A percentile compares a stretch with the other conserved stretches of the same genome.
Evolutionary conservation across 2,888 invertebrate species (phyloP).

Genomic region (Alloplasta piceator): DNA sequence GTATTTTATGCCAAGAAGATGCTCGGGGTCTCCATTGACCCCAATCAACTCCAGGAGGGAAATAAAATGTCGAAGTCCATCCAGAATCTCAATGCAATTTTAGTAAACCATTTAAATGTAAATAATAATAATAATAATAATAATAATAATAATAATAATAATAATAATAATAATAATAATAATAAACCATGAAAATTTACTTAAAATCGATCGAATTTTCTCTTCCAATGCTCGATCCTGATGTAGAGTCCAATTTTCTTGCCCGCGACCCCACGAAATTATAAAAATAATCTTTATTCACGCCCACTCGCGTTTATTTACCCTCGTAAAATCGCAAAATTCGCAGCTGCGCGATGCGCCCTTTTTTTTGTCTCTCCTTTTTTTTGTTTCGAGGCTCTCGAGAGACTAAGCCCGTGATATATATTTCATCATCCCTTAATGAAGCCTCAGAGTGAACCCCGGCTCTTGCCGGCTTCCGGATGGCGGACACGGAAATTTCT

Average conservation of each 20-base stretch:
- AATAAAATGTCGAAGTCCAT: too few relatives aligned
- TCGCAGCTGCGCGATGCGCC: not conserved
- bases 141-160: too few relatives aligned
- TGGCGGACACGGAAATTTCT: constrained; percentile 51
- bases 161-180: too few relatives aligned
- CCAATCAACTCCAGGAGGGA: too few relatives aligned
- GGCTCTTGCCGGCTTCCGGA: constrained; percentile 25
- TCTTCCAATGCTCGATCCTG: too few relatives aligned
- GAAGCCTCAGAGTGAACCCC: constrained; percentile 52
- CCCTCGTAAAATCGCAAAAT: constrained; percentile 9
- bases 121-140: too few relatives aligned
- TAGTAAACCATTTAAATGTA: too few relatives aligned
- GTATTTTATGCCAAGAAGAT: too few relatives aligned
- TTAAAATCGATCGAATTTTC: not conserved
- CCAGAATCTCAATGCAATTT: too few relatives aligned
- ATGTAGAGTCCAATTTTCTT: not conserved
- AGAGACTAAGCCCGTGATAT: constrained; percentile 40
- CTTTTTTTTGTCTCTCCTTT: too few relatives aligned
- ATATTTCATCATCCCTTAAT: constrained; percentile 62
- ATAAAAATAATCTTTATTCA: not conserved
- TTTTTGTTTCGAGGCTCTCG: constrained; percentile 10
- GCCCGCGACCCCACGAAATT: not conserved
- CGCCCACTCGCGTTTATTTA: not conserved
- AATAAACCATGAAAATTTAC: not conserved
- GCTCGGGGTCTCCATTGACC: too few relatives aligned